A percentile compares a stretch with the other conserved stretches of the same genome.
Evolutionary conservation across 1,140 invertebrate genomes (phyloP).

Genomic region (Drepana arcuata): DNA sequence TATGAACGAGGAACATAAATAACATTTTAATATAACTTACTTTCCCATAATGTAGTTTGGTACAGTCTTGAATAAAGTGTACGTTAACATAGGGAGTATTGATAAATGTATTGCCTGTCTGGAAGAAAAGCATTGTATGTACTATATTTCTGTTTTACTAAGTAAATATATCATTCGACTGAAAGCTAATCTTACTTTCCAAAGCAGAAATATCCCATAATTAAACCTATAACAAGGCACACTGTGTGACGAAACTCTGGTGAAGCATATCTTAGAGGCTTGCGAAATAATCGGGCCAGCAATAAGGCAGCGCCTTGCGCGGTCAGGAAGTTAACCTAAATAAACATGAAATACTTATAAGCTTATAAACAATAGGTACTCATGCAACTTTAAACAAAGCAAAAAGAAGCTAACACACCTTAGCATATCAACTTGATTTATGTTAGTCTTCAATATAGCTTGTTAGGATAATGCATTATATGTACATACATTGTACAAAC

Average conservation of each 20-base stretch:
- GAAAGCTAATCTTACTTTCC: constrained; percentile 85
- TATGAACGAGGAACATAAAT: no score
- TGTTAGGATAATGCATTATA: no score
- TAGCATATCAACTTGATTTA: no score
- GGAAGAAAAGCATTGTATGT: constrained; percentile 59
- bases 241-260: constrained; percentile 81
- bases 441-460: no score
- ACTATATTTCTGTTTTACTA: no score
- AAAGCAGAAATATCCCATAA: constrained; percentile 90
- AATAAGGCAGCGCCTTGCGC: constrained; percentile 84
- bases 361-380: no score
- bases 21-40: constrained; percentile 43
- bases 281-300: constrained; percentile 82
- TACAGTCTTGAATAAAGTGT: constrained; percentile 75
- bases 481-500: no score
- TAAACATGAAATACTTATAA: no score
- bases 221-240: constrained; percentile 81
- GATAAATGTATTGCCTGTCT: constrained; percentile 86
- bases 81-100: constrained; percentile 82
- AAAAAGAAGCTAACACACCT: no score
- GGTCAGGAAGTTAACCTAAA: constrained; percentile 88
- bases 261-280: constrained; percentile 79
- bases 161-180: no score
- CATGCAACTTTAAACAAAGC: no score
- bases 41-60: constrained; percentile 50